phyloP scores from a whole-genome alignment of 2,113 vertebrate species.

The Phylloscopus trochilus region DNA sequence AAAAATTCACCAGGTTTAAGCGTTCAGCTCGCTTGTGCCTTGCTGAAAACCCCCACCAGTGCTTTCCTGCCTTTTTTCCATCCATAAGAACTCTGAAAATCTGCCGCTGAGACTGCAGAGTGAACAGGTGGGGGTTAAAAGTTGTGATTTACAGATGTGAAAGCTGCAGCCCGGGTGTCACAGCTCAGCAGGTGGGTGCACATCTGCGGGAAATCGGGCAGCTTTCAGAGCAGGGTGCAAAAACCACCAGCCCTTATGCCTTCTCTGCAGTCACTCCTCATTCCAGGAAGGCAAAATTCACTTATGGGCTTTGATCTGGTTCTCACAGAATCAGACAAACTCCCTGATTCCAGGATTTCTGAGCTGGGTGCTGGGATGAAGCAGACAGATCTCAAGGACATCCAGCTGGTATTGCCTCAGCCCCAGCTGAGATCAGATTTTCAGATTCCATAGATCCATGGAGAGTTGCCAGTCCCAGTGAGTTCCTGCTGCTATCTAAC shows the following conservation, averaged over 20 bases:
- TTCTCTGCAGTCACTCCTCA: background rate
- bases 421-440: background rate
- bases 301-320: background rate
- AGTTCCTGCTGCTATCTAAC: conserved; percentile 33
- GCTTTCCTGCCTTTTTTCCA: background rate
- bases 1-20: background rate
- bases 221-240: background rate
- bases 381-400: background rate
- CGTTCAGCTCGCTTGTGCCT: background rate
- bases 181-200: background rate
- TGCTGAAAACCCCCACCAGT: background rate
- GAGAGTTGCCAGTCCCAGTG: background rate
- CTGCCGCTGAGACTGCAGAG: background rate
- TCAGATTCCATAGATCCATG: background rate
- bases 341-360: background rate
- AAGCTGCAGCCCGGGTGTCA: background rate
- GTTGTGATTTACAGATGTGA: background rate
- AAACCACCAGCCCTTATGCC: background rate
- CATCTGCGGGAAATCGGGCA: background rate
- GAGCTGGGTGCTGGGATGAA: background rate
- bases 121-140: background rate
- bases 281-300: conserved; percentile 20
- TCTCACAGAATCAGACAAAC: background rate
- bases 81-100: background rate
- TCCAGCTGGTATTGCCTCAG: conserved; percentile 13